These are phyloP conservation scores for Pangasius sanitwongsei DNA, from an alignment of 2,797 vertebrate species.

Conservation along the genomic window DNA sequence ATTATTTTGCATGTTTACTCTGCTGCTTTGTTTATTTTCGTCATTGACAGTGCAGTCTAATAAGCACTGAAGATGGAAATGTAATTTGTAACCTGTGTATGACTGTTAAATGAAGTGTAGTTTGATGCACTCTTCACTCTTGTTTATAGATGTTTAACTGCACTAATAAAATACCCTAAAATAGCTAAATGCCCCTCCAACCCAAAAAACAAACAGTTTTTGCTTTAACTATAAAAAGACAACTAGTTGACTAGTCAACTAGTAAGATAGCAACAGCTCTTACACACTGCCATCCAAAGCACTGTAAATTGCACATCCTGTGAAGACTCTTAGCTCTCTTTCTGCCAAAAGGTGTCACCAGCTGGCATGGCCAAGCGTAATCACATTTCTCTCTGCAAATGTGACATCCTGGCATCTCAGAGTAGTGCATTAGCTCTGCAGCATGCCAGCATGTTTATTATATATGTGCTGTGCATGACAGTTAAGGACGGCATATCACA, in stretches of 20 bases:
- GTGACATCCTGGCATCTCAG: slow-evolving; percentile 52
- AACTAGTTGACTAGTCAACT: background rate
- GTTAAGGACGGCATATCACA: background rate
- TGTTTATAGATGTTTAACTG: background rate
- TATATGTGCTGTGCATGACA: slow-evolving; percentile 58
- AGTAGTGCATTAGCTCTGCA: slow-evolving; percentile 46
- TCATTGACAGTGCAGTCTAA: background rate
- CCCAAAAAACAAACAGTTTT: background rate
- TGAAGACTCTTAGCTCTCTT: slow-evolving; percentile 59
- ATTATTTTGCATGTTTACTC: background rate
- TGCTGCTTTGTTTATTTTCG: background rate
- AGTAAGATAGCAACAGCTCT: slow-evolving; percentile 24
- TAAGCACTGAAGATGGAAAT: background rate
- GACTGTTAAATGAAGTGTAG: background rate
- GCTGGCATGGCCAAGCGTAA: slow-evolving; percentile 60
- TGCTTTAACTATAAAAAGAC: background rate
- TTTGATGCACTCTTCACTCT: background rate
- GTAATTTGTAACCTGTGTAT: background rate
- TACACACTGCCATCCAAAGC: slow-evolving; percentile 47
- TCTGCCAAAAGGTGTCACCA: slow-evolving; percentile 59
- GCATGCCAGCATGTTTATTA: slow-evolving; percentile 46
- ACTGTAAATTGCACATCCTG: slow-evolving; percentile 50
- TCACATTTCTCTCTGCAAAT: slow-evolving; percentile 55
- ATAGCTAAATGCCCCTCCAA: no score
- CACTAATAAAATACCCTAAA: background rate